Percentiles rank a stretch among this genome's conserved stretches.
phyloP scores from a whole-genome alignment of 2,797 vertebrate species.

The Onychomys leucogaster region DNA sequence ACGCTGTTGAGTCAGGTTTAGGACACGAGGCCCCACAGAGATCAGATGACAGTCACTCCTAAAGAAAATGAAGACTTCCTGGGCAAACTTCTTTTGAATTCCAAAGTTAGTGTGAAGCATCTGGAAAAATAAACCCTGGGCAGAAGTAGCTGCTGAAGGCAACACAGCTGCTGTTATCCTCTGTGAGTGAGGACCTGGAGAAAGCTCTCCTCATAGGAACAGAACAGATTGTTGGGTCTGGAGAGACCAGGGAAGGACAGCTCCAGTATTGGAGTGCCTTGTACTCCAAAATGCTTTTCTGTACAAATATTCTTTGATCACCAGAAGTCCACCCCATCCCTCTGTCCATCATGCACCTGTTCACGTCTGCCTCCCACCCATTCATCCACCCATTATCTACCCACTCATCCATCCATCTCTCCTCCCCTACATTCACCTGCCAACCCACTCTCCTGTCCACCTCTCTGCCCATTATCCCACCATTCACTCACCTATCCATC shows the following conservation, averaged over 20 bases:
- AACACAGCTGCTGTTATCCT: not conserved
- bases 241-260: not conserved
- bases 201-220: not conserved
- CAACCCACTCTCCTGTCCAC: not conserved
- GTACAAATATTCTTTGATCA: not conserved
- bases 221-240: not conserved
- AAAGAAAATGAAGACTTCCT: slow-evolving; percentile 4
- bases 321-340: too few species aligned
- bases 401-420: not conserved
- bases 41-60: not conserved
- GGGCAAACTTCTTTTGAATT: slow-evolving; percentile 59
- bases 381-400: not conserved
- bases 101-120: slow-evolving; percentile 63
- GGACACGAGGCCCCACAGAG: not conserved
- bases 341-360: not conserved
- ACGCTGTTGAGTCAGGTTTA: slow-evolving; percentile 8
- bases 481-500: not conserved
- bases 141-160: not conserved
- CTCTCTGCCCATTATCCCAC: not conserved
- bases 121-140: slow-evolving; percentile 68
- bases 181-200: not conserved
- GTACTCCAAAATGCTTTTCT: slow-evolving; percentile 19
- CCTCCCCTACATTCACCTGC: not conserved
- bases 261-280: not conserved
- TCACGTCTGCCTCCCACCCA: not conserved